phyloP scores from a whole-genome alignment of 2,888 invertebrate species.

The Neoscelio sp. region DNA sequence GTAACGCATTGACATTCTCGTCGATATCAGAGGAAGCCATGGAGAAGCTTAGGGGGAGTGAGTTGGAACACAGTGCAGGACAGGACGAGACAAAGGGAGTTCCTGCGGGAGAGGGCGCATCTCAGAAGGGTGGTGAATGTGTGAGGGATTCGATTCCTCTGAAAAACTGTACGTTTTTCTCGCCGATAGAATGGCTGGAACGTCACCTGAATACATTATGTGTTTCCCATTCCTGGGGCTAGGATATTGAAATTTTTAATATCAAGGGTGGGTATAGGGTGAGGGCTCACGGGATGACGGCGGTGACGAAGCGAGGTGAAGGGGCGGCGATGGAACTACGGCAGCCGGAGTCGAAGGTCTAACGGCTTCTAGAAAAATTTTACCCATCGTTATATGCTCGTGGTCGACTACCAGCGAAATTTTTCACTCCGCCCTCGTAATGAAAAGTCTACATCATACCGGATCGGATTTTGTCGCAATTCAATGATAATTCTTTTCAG shows the following conservation, averaged over 20 bases:
- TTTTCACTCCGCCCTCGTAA: slow-evolving; percentile 47
- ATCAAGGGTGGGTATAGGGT: slow-evolving; percentile 79
- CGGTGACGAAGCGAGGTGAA: slow-evolving; percentile 65
- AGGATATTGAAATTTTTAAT: slow-evolving; percentile 84
- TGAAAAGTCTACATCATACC: slow-evolving; percentile 53
- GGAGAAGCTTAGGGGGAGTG: slow-evolving; percentile 25
- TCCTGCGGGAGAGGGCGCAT: slow-evolving; percentile 69
- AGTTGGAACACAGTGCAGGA: slow-evolving; percentile 67
- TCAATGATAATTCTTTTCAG: not conserved
- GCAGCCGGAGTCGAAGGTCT: slow-evolving; percentile 78
- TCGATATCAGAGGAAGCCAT: slow-evolving; percentile 61
- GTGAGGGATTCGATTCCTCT: slow-evolving; percentile 81
- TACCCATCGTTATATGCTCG: slow-evolving; percentile 75
- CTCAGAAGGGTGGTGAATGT: slow-evolving; percentile 71
- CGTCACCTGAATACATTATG: slow-evolving; percentile 83
- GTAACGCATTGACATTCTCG: slow-evolving; percentile 62
- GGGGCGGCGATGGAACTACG: slow-evolving; percentile 69
- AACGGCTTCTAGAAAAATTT: slow-evolving; percentile 79
- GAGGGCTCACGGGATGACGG: slow-evolving; percentile 68
- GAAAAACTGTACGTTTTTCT: slow-evolving; percentile 83
- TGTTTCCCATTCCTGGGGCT: slow-evolving; percentile 83
- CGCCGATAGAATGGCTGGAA: slow-evolving; percentile 83
- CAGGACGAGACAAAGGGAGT: slow-evolving; percentile 75
- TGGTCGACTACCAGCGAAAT: slow-evolving; percentile 57
- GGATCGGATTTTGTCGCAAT: slow-evolving; percentile 12